phyloP scores from a whole-genome alignment of 2,113 vertebrate species.

The Sprattus sprattus region DNA sequence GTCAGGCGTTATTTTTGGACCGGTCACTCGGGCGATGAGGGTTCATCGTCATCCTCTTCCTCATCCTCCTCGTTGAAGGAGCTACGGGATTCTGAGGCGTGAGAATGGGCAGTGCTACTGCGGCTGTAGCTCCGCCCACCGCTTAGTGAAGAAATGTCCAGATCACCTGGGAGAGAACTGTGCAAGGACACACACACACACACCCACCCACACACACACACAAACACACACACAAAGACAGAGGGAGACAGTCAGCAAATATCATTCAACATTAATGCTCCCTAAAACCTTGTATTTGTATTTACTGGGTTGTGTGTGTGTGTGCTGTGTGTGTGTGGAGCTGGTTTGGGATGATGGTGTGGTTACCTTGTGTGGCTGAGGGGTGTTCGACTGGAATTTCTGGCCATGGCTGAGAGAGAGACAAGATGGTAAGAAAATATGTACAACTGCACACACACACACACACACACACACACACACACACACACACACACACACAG shows the following conservation, averaged over 20 bases:
- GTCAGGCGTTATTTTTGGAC: constrained; percentile 18
- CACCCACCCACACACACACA: not conserved
- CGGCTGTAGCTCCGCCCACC: constrained; percentile 69
- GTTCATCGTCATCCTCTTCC: constrained; percentile 68
- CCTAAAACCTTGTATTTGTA: not conserved
- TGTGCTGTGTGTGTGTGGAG: not conserved
- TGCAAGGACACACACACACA: constrained; percentile 30
- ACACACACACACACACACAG: not conserved
- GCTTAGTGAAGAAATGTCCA: constrained; percentile 68
- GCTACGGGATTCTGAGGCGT: constrained; percentile 76
- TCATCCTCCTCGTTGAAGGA: constrained; percentile 84
- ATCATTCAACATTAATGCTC: not conserved
- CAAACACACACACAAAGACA: not conserved
- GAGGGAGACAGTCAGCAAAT: not conserved
- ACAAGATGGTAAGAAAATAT: not conserved
- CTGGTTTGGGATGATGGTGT: not conserved
- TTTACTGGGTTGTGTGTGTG: not conserved
- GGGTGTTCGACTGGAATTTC: constrained; percentile 69
- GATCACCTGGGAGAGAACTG: constrained; percentile 71
- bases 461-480: constrained; percentile 2
- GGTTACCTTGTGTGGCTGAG: constrained; percentile 42
- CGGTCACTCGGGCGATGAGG: constrained; percentile 81
- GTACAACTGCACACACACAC: not conserved
- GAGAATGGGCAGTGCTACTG: constrained; percentile 74
- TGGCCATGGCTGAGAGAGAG: constrained; percentile 73